Evolutionary conservation across 2,113 vertebrate genomes (phyloP), one percentile per base, ranked within the genome.

Genomic region (Scomber japonicus): DNA sequence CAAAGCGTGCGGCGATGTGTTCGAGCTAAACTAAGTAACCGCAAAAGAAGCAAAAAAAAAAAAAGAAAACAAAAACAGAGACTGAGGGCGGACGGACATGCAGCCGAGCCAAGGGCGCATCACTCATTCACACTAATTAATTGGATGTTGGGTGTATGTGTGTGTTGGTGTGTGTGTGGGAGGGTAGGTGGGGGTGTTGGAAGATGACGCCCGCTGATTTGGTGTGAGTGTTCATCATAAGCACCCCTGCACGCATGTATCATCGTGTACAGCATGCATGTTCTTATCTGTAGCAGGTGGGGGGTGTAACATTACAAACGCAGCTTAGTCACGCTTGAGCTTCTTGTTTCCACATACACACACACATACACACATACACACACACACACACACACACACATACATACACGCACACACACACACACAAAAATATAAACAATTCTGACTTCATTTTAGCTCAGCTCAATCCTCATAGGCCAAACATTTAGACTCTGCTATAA

Each of bases 51-150:
- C 31, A 48, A 31, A 60, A 80, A 50, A 76, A 50, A 76, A 21
- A 21, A 21, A 21, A 21, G 21, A 27, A 27, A 27, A 27, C 24
- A 27, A 71, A 90, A 86, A 86, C 78, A 46, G 61, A 75, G 61
- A 79, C 66, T 27, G 67, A 69, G 77, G 67, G 71, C 3, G 51
- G 27, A 71, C n/a, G 44, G 68, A 75, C 74, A 17, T 46, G 67
- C 49, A 21, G 74, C 70, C 30, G 48, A 83, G 71, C 77, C 78
- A 80, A 88, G 83, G 83, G 59, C 85, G 82, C 72, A 82, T 81
- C 89, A 83, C 60, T 87, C 80, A 70, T 66, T 67, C 76, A 45
- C 75, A 49, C 78, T 82, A 83, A 82, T 85, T 85, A 84, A 87
- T 83, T 67, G 72, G 71, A 60, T 77, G 62, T 21, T 48, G 71